Conservation (phyloP, 2,888 invertebrate species). For the Coleophora deauratella region DNA sequence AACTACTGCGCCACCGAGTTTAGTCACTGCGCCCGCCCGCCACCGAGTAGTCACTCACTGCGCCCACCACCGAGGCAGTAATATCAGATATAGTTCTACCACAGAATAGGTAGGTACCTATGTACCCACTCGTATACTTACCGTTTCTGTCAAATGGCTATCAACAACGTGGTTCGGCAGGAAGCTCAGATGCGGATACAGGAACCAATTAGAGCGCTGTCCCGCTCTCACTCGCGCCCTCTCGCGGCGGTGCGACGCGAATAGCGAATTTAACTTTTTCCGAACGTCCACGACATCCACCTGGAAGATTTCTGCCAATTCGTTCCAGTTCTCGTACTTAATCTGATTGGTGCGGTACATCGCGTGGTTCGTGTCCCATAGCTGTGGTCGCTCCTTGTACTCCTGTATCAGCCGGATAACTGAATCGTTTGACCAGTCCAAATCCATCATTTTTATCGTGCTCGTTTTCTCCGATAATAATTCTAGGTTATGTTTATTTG, state of each 20-base stretch:
- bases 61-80: too few relatives aligned
- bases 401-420: conserved; percentile 41
- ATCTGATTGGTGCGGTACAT: conserved; percentile 40
- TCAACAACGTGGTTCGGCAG: conserved; percentile 41
- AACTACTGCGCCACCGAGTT: too few relatives aligned
- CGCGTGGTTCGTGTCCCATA: conserved; percentile 47
- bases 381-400: conserved; percentile 36
- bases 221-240: conserved; percentile 46
- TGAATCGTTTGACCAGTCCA: conserved; percentile 49
- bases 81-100: too few relatives aligned
- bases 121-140: not conserved
- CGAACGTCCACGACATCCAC: conserved; percentile 49
- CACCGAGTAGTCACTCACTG: too few relatives aligned
- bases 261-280: conserved; percentile 57
- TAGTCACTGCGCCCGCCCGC: too few relatives aligned
- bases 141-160: not conserved
- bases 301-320: conserved; percentile 41
- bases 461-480: too few relatives aligned
- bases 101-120: too few relatives aligned
- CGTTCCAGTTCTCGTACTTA: conserved; percentile 50
- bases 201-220: conserved; percentile 46
- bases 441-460: conserved; percentile 27
- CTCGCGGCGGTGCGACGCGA: conserved; percentile 59
- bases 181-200: conserved; percentile 48
- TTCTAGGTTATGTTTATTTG: too few relatives aligned